These are phyloP conservation scores for Hirtodrosophila alboralis DNA, from an alignment of 2,888 invertebrate species.

Conservation along the genomic window DNA sequence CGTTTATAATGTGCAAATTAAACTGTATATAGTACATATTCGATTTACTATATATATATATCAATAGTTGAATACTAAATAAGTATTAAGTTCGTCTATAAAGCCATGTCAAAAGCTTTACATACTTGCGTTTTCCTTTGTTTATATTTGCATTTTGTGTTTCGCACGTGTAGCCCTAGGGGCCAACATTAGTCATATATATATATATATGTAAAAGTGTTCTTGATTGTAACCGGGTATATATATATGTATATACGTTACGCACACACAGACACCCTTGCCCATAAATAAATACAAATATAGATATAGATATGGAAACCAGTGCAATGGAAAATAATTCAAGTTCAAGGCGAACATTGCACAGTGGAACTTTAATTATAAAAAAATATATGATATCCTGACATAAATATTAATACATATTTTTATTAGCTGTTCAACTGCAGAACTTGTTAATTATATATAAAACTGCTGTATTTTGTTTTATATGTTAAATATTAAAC, in stretches of 20 bases:
- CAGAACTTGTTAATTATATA: too few relatives aligned
- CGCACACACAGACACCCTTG: constrained; percentile 7
- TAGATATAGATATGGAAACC: constrained; percentile 44
- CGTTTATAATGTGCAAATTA: too few relatives aligned
- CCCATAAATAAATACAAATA: constrained; percentile 1
- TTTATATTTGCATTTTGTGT: constrained; percentile 26
- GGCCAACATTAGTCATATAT: constrained; percentile 30
- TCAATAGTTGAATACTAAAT: too few relatives aligned
- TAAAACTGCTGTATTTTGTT: too few relatives aligned
- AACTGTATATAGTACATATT: too few relatives aligned
- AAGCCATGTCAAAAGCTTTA: too few relatives aligned
- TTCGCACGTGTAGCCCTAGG: constrained; percentile 17
- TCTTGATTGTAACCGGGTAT: too few relatives aligned
- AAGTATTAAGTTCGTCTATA: too few relatives aligned
- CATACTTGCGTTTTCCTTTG: background rate
- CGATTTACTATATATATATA: too few relatives aligned
- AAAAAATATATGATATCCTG: background rate
- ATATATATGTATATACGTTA: constrained; percentile 1
- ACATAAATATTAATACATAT: too few relatives aligned
- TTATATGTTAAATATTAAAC: too few relatives aligned
- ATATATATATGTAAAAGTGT: constrained; percentile 31
- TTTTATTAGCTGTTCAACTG: too few relatives aligned
- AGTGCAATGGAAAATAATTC: constrained; percentile 58
- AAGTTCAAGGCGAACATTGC: constrained; percentile 65
- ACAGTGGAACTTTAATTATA: constrained; percentile 24